Evolutionary conservation across 1,140 invertebrate species (phyloP).

Genomic region (Panonychus citri): DNA sequence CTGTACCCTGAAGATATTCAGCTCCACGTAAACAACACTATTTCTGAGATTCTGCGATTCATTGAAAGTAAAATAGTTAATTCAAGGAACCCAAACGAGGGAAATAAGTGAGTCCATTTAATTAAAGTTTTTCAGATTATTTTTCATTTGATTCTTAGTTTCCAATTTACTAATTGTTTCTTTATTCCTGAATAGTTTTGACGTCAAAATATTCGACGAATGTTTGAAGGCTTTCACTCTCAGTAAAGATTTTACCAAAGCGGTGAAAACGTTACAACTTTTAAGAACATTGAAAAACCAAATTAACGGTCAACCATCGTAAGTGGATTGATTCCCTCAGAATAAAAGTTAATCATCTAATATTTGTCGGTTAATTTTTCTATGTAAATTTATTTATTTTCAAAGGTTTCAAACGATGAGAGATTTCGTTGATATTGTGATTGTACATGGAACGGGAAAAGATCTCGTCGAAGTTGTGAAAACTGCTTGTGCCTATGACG

Average conservation of each 20-base stretch:
- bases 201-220: not conserved
- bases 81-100: not conserved
- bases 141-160: not conserved
- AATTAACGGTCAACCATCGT: not conserved
- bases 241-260: not conserved
- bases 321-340: not conserved
- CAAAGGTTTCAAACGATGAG: not conserved
- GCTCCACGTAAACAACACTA: not conserved
- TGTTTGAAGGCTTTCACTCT: not conserved
- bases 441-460: not conserved
- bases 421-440: not conserved
- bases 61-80: not conserved
- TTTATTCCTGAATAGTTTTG: not conserved
- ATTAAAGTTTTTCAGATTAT: no score
- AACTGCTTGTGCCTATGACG: not conserved
- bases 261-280: not conserved
- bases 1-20: not conserved
- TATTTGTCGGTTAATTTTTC: not conserved
- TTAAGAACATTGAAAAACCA: not conserved
- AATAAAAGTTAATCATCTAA: not conserved
- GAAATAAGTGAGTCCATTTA: no score
- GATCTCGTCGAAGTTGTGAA: not conserved
- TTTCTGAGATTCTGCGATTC: not conserved
- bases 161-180: not conserved
- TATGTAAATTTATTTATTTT: not conserved